Percentiles rank a stretch among this genome's conserved stretches.
phyloP scores from a whole-genome alignment of 1,140 invertebrate species.

The Drosophila asahinai region DNA sequence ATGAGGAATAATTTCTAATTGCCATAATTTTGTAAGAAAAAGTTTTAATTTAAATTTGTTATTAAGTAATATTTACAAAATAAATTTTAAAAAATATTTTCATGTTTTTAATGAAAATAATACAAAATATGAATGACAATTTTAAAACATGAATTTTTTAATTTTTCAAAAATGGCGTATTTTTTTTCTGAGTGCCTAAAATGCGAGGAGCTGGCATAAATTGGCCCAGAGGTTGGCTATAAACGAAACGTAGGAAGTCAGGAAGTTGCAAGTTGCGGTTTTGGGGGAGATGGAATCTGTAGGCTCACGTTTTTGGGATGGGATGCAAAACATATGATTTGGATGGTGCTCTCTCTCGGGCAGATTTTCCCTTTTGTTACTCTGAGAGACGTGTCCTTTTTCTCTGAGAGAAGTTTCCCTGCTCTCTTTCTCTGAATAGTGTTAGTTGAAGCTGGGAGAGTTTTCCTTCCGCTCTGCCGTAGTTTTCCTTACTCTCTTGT shows the following conservation, averaged over 20 bases:
- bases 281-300: conserved; percentile 53
- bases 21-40: too few relatives aligned
- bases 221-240: conserved; percentile 30
- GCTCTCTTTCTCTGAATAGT: background rate
- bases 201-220: background rate
- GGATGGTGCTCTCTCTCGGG: background rate
- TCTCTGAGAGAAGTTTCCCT: background rate
- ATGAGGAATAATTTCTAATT: background rate
- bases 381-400: background rate
- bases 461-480: background rate
- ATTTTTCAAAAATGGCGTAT: too few relatives aligned
- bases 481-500: conserved; percentile 12
- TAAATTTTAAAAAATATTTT: too few relatives aligned
- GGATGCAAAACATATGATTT: conserved; percentile 68
- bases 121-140: too few relatives aligned
- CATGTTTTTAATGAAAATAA: too few relatives aligned
- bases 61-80: too few relatives aligned
- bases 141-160: too few relatives aligned
- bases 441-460: conserved; percentile 2
- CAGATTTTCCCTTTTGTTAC: conserved; percentile 8
- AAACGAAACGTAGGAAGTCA: conserved; percentile 73
- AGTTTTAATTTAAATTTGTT: too few relatives aligned
- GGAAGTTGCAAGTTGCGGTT: conserved; percentile 75
- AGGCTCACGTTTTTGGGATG: conserved; percentile 20
- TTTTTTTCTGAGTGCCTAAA: conserved; percentile 4